A percentile compares a stretch with the other conserved stretches of the same genome.
phyloP scores from a whole-genome alignment of 2,888 invertebrate species.

The Bombylius discolor region DNA sequence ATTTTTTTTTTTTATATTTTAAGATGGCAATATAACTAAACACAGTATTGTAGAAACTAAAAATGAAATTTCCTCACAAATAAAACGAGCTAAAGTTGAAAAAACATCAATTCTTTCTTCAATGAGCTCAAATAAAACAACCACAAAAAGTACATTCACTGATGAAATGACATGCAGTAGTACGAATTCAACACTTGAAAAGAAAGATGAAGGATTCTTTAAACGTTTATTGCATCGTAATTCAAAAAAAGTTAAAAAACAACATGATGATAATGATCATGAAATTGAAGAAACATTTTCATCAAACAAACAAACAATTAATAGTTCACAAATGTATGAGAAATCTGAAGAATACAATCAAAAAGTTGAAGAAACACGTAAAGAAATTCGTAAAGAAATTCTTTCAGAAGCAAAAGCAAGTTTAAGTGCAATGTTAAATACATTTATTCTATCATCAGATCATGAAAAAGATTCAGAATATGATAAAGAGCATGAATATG shows the following conservation, averaged over 20 bases:
- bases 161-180: background rate
- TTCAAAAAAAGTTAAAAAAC: slow-evolving; percentile 39
- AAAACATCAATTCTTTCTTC: slow-evolving; percentile 12
- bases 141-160: background rate
- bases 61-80: slow-evolving; percentile 6
- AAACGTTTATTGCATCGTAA: slow-evolving; percentile 53
- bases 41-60: slow-evolving; percentile 2
- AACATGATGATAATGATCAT: slow-evolving; percentile 16
- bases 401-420: slow-evolving; percentile 42
- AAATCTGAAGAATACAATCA: slow-evolving; percentile 15
- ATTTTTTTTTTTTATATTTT: background rate
- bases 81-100: slow-evolving; percentile 17
- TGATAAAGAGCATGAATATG: slow-evolving; percentile 19
- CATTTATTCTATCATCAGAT: slow-evolving; percentile 17
- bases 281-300: background rate
- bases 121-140: slow-evolving; percentile 10
- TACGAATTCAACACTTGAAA: slow-evolving; percentile 9
- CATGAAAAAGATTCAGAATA: slow-evolving; percentile 33
- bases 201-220: slow-evolving; percentile 44
- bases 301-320: slow-evolving; percentile 9
- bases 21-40: background rate
- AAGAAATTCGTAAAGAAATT: slow-evolving; percentile 36
- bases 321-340: slow-evolving; percentile 5
- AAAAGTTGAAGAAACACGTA: slow-evolving; percentile 24
- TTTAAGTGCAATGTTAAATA: slow-evolving; percentile 28